These are phyloP conservation scores for Bombus vancouverensis DNA, from an alignment of 1,140 invertebrate genomes.

Conservation along the genomic window DNA sequence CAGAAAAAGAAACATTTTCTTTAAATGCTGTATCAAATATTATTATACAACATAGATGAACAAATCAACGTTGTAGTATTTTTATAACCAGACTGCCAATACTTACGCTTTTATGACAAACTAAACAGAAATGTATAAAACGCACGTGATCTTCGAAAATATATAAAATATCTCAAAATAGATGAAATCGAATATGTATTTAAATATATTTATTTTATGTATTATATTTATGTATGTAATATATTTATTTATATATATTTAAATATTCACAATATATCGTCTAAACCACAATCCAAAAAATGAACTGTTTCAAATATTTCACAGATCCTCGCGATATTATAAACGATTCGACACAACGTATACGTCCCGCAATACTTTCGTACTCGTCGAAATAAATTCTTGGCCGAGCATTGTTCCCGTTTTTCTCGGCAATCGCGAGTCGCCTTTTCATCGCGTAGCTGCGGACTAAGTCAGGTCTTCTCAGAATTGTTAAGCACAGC, in stretches of 20 bases:
- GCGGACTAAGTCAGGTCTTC: constrained; percentile 26
- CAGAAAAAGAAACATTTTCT: constrained; percentile 3
- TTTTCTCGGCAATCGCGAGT: constrained; percentile 34
- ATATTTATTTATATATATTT: too few relatives aligned
- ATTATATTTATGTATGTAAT: too few relatives aligned
- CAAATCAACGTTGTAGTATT: not conserved
- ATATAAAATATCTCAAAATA: not conserved
- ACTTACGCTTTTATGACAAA: not conserved
- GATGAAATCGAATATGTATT: too few relatives aligned
- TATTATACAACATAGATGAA: too few relatives aligned
- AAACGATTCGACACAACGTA: too few relatives aligned
- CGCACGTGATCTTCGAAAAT: not conserved
- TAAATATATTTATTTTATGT: too few relatives aligned
- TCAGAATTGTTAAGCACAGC: constrained; percentile 47
- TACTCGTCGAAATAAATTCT: not conserved
- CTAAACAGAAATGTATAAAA: not conserved
- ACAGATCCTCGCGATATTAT: too few relatives aligned
- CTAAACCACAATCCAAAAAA: too few relatives aligned
- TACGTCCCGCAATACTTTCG: not conserved
- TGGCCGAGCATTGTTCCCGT: constrained; percentile 1
- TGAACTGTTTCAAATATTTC: too few relatives aligned
- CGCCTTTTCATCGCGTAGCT: constrained; percentile 46
- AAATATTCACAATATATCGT: too few relatives aligned
- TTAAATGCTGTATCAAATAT: not conserved
- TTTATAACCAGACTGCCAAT: not conserved